phyloP scores from a whole-genome alignment of 2,113 vertebrate genomes.

The Pristiophorus japonicus region DNA sequence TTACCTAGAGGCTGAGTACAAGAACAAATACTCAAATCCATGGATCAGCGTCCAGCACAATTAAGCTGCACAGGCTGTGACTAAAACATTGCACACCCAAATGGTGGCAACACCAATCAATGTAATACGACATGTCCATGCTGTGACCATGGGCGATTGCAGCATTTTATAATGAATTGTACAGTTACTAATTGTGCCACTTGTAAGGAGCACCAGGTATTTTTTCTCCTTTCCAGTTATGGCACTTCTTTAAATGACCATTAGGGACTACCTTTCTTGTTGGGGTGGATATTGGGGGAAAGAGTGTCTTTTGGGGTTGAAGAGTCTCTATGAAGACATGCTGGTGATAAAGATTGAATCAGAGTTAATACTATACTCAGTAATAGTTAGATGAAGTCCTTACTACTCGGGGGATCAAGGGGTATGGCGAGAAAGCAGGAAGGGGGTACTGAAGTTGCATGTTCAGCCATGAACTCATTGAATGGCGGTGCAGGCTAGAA shows the following conservation, averaged over 20 bases:
- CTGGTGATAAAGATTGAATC: neutral
- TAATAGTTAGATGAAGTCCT: too few species aligned
- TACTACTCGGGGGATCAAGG: too few species aligned
- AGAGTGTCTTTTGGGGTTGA: too few species aligned
- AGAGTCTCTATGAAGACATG: neutral
- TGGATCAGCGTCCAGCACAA: neutral
- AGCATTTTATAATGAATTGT: neutral
- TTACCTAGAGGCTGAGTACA: too few species aligned
- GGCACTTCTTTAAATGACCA: neutral
- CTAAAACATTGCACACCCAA: neutral
- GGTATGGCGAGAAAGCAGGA: too few species aligned
- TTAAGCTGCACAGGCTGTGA: neutral
- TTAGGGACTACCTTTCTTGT: neutral
- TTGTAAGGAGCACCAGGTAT: neutral
- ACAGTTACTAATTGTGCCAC: neutral
- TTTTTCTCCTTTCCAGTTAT: neutral
- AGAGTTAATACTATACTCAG: neutral
- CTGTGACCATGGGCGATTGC: neutral
- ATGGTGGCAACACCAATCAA: neutral
- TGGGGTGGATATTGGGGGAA: too few species aligned
- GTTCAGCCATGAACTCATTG: too few species aligned
- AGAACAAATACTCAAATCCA: neutral
- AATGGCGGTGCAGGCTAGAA: too few species aligned
- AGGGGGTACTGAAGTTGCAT: too few species aligned
- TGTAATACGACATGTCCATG: neutral